phyloP scores from a whole-genome alignment of 2,888 invertebrate species.

The Morpho deidamia region DNA sequence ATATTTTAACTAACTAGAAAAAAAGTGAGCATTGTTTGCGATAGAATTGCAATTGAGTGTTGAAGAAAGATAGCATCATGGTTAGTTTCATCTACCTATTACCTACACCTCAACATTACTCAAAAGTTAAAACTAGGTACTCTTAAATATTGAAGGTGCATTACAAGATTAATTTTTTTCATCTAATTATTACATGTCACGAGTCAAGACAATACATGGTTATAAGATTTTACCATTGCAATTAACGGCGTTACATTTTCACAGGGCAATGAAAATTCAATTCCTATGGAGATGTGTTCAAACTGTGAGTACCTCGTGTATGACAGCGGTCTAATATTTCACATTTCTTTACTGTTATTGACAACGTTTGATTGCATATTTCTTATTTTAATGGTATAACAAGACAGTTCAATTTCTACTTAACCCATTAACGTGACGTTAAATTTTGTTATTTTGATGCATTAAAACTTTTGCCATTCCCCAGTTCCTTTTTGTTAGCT shows the following conservation, averaged over 20 bases:
- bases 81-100: not conserved
- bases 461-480: conserved; percentile 9
- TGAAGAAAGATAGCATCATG: conserved; percentile 14
- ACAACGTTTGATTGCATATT: conserved; percentile 23
- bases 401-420: conserved; percentile 10
- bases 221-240: not conserved
- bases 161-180: too few species aligned
- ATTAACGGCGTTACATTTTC: conserved; percentile 31
- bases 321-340: conserved; percentile 8
- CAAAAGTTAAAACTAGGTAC: too few species aligned
- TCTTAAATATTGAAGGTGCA: too few species aligned
- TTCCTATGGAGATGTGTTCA: conserved; percentile 98
- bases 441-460: conserved; percentile 13
- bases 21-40: too few species aligned
- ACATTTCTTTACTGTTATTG: conserved; percentile 25
- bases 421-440: conserved; percentile 11
- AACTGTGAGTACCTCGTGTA: conserved; percentile 86
- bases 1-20: too few species aligned
- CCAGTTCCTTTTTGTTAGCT: conserved; percentile 12
- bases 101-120: too few species aligned
- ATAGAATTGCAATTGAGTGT: conserved; percentile 1
- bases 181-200: not conserved
- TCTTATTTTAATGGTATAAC: conserved; percentile 16
- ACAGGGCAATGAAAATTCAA: conserved; percentile 97
- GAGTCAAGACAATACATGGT: not conserved